Conservation (phyloP, 2,797 vertebrate genomes). For the Loriculus beryllinus region DNA sequence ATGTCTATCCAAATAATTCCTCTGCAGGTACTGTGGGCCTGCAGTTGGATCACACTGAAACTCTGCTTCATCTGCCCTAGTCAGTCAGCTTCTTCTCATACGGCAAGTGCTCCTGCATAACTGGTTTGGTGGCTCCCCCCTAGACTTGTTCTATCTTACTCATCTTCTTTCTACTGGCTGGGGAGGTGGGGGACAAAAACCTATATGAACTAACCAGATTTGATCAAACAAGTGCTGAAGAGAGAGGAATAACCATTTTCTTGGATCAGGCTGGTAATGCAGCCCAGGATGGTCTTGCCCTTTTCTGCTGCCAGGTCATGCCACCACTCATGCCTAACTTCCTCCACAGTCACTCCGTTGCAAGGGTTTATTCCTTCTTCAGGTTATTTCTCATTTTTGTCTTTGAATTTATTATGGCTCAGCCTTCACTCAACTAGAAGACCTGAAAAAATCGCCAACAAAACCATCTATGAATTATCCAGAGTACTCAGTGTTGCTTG, state of each 20-base stretch:
- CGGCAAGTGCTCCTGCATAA: rapidly evolving
- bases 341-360: background rate
- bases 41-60: background rate
- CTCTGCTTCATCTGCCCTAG: background rate
- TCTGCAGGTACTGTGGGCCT: background rate
- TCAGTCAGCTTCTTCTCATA: background rate
- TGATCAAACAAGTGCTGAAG: background rate
- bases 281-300: background rate
- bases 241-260: background rate
- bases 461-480: background rate
- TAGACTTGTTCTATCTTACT: background rate
- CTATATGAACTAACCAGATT: background rate
- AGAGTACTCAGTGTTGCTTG: background rate
- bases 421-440: background rate
- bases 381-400: background rate
- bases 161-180: background rate
- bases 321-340: background rate
- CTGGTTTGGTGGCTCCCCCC: background rate
- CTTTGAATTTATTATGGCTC: background rate
- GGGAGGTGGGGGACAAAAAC: background rate
- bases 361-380: background rate
- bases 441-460: background rate
- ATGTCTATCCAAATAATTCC: background rate
- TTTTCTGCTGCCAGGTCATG: rapidly evolving
- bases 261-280: background rate